Evolutionary conservation across 2,888 invertebrate genomes (phyloP), one percentile per base, ranked within the genome.

Genomic region (Himalopsyche kuldschensis): DNA sequence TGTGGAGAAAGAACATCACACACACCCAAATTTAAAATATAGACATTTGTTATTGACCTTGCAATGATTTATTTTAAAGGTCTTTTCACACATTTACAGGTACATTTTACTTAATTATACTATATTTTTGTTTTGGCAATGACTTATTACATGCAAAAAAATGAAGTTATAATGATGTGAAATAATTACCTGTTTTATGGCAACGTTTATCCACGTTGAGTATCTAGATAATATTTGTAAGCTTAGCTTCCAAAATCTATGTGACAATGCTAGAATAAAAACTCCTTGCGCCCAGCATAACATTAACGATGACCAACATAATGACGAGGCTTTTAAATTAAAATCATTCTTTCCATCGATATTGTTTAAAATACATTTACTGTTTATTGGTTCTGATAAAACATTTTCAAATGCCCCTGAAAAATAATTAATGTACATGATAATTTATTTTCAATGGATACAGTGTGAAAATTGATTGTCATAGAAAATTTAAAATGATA

Each of bases 191-290:
- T 91, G 90, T 85, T 88, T 88, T 88, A 91, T 90, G 86, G 89
- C 89, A 79, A 89, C 90, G 46, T 89, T 90, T 80, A 94, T 92
- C 95, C 97, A 97, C n/a, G 93, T 93, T 11, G 93, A 91, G 89
- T 96, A 96, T 87, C 98, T 93, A 75, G 96, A 93, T 75, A 97
- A 88, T 55, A 98, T 91, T 91, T 98, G 96, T 85, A 98, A 91
- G 27, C 95, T 95, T 8, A 98, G 92, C 90, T 97, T 98, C 94
- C 97, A 97, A 90, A 98, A 97, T 88, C 96, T 95, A 88, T 95
- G 95, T 81, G 94, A 94, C 0, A 97, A 91, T 83, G 96, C 95
- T 31, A 94, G 91, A 79, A 99, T 93, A 89, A 95, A 98, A 8
- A 98, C 93, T 41, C 95, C 95, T 24, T 95, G 93, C 1, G 94